Evolutionary conservation across 2,888 invertebrate genomes (phyloP), one percentile per base, ranked within the genome.

Genomic region (Chrysolina oricalcia): DNA sequence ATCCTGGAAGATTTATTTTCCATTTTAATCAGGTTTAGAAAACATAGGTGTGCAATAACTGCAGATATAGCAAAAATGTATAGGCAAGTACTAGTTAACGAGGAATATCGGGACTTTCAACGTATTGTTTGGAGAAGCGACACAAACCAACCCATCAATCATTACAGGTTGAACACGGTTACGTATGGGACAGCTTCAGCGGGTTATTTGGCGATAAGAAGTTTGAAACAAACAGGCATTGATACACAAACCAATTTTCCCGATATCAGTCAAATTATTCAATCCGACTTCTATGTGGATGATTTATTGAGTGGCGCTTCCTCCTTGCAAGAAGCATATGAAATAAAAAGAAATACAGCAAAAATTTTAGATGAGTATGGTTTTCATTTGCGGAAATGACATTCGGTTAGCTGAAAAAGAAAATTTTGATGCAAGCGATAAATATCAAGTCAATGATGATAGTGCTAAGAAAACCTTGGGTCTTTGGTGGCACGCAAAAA

Each of bases 41-140:
- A 78, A 41, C 77, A 86, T 70, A 74, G 73, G 11, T 78, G 81
- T 21, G 82, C 84, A 0, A 75, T 88, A 17, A 82, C 83, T 6
- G 85, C 84, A 0, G 87, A 88, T 73, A 83, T 88, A 11, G 82
- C 80, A 21, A 87, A 88, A 76, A 87, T 87, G 85, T 87, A 85
- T 71, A 79, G 86, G 0, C 86, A 86, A 73, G 82, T 86, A 19
- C n/a, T 41, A 0, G 69, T 87, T n/a, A 48, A 48, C n/a, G 19
- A 48, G n/a, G 19, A 48, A 19, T 48, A 17, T 48, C 48, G 48
- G 15, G 2, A 35, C 21, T 19, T 59, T 41, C 10, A 74, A 48
- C 48, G 48, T 0, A 81, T 10, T 73, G 56, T 88, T 4, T 88
- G 87, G 87, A 72, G 85, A 10, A 68, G 76, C 2, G 23, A 78